Evolutionary conservation across 2,113 vertebrate genomes (phyloP).

Genomic region (Peromyscus maniculatus): DNA sequence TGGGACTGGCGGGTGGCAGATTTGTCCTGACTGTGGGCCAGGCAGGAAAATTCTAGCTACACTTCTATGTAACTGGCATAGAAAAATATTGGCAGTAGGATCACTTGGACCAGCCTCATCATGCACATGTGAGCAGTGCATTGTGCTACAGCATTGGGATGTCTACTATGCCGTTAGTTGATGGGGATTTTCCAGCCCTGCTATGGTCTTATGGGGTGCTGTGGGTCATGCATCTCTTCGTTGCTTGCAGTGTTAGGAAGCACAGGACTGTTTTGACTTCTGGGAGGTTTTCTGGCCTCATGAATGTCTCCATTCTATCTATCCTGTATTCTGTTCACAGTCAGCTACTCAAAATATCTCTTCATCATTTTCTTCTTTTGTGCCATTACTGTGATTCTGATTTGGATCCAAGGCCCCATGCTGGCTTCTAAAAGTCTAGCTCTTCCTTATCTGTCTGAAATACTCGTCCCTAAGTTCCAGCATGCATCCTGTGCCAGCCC

Average conservation of each 20-base stretch:
- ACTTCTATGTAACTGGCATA: neutral
- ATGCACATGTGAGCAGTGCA: neutral
- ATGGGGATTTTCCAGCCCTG: neutral
- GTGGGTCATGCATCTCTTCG: no score
- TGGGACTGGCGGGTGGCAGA: no score
- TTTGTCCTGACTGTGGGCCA: no score
- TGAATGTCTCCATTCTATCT: neutral
- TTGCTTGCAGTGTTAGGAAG: no score
- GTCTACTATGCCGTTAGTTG: neutral
- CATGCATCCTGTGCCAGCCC: neutral
- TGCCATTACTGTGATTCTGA: neutral
- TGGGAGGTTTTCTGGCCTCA: neutral
- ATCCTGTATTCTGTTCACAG: neutral
- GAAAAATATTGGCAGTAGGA: neutral
- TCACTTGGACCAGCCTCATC: neutral
- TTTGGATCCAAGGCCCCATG: neutral
- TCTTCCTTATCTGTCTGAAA: neutral
- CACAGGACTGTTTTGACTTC: neutral
- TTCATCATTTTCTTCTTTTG: neutral
- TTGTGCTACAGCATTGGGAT: neutral
- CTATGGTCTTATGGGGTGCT: no score
- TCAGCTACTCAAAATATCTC: neutral
- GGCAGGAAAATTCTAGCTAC: no score
- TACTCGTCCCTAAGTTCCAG: neutral
- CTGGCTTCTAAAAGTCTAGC: neutral